phyloP scores from a whole-genome alignment of 2,888 invertebrate species.

The Drosophila trichaetosa region DNA sequence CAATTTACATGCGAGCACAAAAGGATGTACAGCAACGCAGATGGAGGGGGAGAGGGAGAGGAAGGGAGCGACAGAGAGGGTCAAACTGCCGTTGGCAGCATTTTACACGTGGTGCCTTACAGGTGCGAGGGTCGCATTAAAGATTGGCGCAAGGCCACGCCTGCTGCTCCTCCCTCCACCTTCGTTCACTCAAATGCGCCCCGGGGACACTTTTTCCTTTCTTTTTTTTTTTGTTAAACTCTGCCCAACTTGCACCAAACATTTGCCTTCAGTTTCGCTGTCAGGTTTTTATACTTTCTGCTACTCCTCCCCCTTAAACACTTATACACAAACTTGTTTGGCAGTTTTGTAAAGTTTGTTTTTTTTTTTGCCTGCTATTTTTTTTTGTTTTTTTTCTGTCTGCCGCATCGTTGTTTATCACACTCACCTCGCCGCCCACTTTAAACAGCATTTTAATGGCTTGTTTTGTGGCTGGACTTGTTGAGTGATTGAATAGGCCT shows the following conservation, averaged over 20 bases:
- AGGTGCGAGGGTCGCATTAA: slow-evolving; percentile 58
- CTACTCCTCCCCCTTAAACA: not conserved
- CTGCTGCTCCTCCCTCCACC: slow-evolving; percentile 8
- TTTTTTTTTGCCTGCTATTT: not conserved
- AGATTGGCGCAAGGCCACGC: slow-evolving; percentile 37
- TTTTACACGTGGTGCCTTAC: slow-evolving; percentile 62
- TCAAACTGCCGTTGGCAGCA: slow-evolving; percentile 58
- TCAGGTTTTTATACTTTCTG: slow-evolving; percentile 51
- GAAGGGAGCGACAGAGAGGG: slow-evolving; percentile 20
- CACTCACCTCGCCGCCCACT: not conserved
- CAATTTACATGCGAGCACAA: slow-evolving; percentile 70
- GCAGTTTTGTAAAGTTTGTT: slow-evolving; percentile 41
- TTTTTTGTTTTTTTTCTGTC: slow-evolving; percentile 21
- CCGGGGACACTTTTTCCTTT: slow-evolving; percentile 58
- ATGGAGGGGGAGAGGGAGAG: not conserved
- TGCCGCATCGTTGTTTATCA: slow-evolving; percentile 36
- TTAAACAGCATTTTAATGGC: slow-evolving; percentile 67
- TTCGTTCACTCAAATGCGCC: slow-evolving; percentile 61
- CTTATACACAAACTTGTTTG: slow-evolving; percentile 44
- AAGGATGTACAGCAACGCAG: slow-evolving; percentile 29
- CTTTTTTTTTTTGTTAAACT: slow-evolving; percentile 37
- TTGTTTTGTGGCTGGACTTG: slow-evolving; percentile 72
- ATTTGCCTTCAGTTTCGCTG: slow-evolving; percentile 74
- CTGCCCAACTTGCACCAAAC: slow-evolving; percentile 65
- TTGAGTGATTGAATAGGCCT: slow-evolving; percentile 63